phyloP scores from a whole-genome alignment of 2,888 invertebrate genomes.

The Lasioglossum oenotherae region DNA sequence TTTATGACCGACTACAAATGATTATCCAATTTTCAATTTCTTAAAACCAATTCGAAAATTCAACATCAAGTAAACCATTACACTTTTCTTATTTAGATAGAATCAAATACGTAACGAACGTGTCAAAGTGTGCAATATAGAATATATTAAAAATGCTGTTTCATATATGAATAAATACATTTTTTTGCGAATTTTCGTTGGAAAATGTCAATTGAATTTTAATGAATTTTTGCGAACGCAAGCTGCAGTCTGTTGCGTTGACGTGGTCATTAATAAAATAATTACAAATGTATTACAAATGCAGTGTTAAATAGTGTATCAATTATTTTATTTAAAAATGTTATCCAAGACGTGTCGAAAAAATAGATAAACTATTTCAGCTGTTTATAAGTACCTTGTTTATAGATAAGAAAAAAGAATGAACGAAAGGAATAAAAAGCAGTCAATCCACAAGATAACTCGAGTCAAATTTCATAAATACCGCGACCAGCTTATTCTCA shows the following conservation, averaged over 20 bases:
- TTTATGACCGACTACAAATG: neutral
- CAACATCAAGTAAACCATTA: too few relatives aligned
- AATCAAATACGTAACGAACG: too few relatives aligned
- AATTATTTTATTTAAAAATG: too few relatives aligned
- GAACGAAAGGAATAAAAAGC: neutral
- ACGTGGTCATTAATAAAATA: neutral
- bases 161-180: neutral
- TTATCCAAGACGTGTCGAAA: neutral
- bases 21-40: too few relatives aligned
- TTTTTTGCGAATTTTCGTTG: neutral
- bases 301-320: neutral
- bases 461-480: neutral
- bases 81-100: too few relatives aligned
- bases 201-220: neutral
- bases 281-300: neutral
- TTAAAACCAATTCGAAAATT: too few relatives aligned
- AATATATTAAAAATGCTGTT: neutral
- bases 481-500: conserved; percentile 45
- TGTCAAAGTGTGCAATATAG: too few relatives aligned
- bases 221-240: neutral
- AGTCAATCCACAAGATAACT: neutral
- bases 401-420: neutral
- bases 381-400: too few relatives aligned
- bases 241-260: too few relatives aligned
- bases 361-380: neutral